Evolutionary conservation across 2,888 invertebrate genomes (phyloP), one percentile per base, ranked within the genome.

Genomic region (Chesias legatella): DNA sequence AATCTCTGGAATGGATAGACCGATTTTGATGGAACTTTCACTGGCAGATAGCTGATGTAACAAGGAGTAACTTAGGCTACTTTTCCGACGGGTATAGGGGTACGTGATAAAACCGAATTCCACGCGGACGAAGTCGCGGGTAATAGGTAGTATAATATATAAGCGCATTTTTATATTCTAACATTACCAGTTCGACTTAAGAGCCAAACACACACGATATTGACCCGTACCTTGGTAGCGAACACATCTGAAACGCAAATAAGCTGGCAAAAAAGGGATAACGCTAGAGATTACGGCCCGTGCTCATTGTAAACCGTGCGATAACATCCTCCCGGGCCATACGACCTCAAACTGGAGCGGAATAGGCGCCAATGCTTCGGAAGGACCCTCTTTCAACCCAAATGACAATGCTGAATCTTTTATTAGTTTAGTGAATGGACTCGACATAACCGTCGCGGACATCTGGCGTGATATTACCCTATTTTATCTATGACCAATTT

Each of bases 351-450:
- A 66, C 63, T 62, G 61, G 60, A 55, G 56, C 51, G 57, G 54
- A 73, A 73, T 71, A 71, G 71, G 62, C 63, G 65, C 63, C 68
- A 71, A 74, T 68, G 73, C 67, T 67, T 67, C 61, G 64, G 67
- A 72, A 78, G 69, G 60, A 75, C 81, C 84, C 78, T 78, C 73
- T 76, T 74, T 73, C 65, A 71, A 67, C 56, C 46, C 67, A 73
- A 81, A 81, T 81, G 82, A 76, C 79, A 78, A 77, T 79, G 79
- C 81, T 86, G 86, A 85, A 84, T 86, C 83, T 86, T 85, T 85
- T 88, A 88, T 86, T 85, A 83, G 83, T 80, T 83, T 75, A 63
- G 80, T 78, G 79, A 84, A 84, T 82, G 80, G 78, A 79, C 74
- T 81, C 82, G 84, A 81, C 81, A 80, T 86, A 83, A 84, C 79